phyloP scores from a whole-genome alignment of 2,888 invertebrate genomes.

The Macropis europaea region DNA sequence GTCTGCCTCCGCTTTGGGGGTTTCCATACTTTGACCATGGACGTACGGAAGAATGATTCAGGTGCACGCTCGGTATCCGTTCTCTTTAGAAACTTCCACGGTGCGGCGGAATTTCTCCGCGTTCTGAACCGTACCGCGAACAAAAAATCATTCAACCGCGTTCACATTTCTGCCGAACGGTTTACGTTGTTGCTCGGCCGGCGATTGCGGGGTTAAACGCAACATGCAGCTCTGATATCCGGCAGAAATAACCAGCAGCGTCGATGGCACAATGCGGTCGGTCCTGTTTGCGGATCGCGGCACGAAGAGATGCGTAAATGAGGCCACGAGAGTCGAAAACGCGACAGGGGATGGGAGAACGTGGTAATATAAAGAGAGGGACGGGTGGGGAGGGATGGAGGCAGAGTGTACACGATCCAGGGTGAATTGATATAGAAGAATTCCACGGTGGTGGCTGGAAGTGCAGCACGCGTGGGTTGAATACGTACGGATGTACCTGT shows the following conservation, averaged over 20 bases:
- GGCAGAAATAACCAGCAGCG: neutral
- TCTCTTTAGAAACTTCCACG: too few relatives aligned
- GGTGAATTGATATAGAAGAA: slow-evolving; percentile 31
- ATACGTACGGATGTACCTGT: slow-evolving; percentile 22
- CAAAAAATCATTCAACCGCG: too few relatives aligned
- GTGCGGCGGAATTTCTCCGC: too few relatives aligned
- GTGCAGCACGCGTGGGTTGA: slow-evolving; percentile 41
- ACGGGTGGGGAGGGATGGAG: neutral
- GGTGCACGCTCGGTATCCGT: too few relatives aligned
- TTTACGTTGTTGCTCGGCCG: too few relatives aligned
- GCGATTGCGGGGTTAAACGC: neutral
- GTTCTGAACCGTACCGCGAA: too few relatives aligned
- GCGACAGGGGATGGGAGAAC: neutral
- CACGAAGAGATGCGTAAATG: slow-evolving; percentile 9
- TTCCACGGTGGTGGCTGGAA: slow-evolving; percentile 17
- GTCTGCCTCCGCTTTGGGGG: too few relatives aligned
- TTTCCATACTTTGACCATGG: too few relatives aligned
- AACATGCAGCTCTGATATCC: neutral
- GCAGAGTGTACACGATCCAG: neutral
- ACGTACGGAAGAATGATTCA: too few relatives aligned
- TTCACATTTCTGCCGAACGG: too few relatives aligned
- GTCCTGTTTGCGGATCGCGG: slow-evolving; percentile 2
- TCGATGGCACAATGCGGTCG: neutral
- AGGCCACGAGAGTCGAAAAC: slow-evolving; percentile 6
- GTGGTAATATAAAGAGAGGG: neutral